Conservation (phyloP, 1,140 invertebrate genomes). For the Caenorhabditis remanei region DNA sequence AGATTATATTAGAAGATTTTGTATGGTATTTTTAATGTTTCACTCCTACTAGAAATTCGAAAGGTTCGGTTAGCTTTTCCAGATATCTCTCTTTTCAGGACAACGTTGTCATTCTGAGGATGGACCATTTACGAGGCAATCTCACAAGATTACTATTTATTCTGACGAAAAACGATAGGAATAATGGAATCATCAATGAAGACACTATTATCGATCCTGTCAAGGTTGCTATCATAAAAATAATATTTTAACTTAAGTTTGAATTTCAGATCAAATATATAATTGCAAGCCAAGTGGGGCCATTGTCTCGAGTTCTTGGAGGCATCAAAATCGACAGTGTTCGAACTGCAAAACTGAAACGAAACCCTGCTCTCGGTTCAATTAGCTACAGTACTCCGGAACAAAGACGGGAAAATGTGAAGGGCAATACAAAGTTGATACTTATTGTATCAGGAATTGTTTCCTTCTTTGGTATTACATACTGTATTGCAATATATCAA, state of each 20-base stretch:
- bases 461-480: slow-evolving; percentile 60
- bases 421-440: slow-evolving; percentile 60
- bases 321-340: slow-evolving; percentile 72
- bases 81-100: slow-evolving; percentile 65
- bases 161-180: slow-evolving; percentile 66
- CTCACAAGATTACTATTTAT: slow-evolving; percentile 72
- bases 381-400: slow-evolving; percentile 18
- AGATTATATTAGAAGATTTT: not conserved
- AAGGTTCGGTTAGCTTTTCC: not conserved
- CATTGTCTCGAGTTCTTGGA: slow-evolving; percentile 74
- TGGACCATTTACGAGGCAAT: slow-evolving; percentile 64
- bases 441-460: slow-evolving; percentile 28
- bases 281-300: slow-evolving; percentile 70
- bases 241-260: too few relatives aligned
- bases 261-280: slow-evolving; percentile 72
- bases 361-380: slow-evolving; percentile 1
- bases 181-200: slow-evolving; percentile 12
- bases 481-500: slow-evolving; percentile 56
- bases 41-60: slow-evolving; percentile 52
- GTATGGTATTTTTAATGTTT: not conserved
- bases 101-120: slow-evolving; percentile 73
- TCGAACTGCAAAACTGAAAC: slow-evolving; percentile 45
- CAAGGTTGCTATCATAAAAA: slow-evolving; percentile 38
- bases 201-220: slow-evolving; percentile 60
- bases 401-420: slow-evolving; percentile 12